Base-by-base conservation (phyloP, 2,113 vertebrate species). In the Ramphastos sulfuratus region DNA sequence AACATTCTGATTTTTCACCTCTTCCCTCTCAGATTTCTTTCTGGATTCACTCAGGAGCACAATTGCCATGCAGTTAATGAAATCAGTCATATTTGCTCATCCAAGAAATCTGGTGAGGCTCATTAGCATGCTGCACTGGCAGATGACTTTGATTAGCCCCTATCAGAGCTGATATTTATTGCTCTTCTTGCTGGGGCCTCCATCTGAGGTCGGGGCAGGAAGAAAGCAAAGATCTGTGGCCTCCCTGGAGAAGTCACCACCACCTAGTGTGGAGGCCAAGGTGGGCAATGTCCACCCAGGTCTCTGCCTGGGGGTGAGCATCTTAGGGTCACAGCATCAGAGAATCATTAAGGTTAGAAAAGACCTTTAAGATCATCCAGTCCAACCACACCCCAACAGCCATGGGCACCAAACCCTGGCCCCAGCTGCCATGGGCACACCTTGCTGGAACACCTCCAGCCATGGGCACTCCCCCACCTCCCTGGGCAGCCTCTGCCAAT, bases 51-150 rank as follows among this genome's bases (percentile, higher is more conserved):
- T 67, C 78, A 12, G 10, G 37, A 93, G 61, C 89, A 71, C 91
- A 85, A 93, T 92, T 87, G 88, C 81, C 79, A 85, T 61, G 94
- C 87, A 78, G 91, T 90, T 96, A 96, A 96, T 96, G 93, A 93
- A 95, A 96, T 93, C 91, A 96, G 87, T 74, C 94, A 92, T 95
- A 93, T 96, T 96, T 96, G 93, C 93, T 89, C 78, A 75, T 95
- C 89, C 87, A 95, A 93, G 94, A 87, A 95, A 94, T 69, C 93
- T 96, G 44, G 86, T 96, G 95, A 61, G 78, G 89, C 69, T 96
- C 87, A 94, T 96, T 94, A 93, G 65, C 79, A 95, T 84, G 87
- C 87, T 94, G 15, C 82, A 87, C 93, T 94, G 76, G 85, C 85
- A 89, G 87, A 78, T 16, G 25, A 83, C 60, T 78, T 61, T 85